Conservation (phyloP, 2,797 vertebrate species). For the Sciaenops ocellatus region DNA sequence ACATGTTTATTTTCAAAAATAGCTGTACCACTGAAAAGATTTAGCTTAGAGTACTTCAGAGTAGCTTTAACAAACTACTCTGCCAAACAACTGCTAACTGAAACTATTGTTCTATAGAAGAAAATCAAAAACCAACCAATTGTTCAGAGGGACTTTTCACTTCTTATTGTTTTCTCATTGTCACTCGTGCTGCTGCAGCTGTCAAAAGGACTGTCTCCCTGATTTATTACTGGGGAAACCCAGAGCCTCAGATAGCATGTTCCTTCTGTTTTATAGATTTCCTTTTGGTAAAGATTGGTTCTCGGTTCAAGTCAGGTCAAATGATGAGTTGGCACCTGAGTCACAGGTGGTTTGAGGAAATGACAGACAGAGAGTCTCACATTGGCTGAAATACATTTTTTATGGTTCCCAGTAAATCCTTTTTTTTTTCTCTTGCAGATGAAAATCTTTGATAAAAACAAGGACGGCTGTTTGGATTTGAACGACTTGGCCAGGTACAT, state of each 20-base stretch:
- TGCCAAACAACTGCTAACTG: not conserved
- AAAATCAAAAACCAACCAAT: not conserved
- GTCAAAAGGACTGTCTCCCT: not conserved
- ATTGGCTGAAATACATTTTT: fast-evolving
- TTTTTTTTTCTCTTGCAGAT: constrained; percentile 86
- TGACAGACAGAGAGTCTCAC: not conserved
- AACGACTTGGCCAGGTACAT: constrained; percentile 94
- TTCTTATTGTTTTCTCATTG: not conserved
- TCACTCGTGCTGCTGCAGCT: not conserved
- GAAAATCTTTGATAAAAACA: constrained; percentile 98
- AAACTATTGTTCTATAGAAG: not conserved
- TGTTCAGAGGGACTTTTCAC: not conserved
- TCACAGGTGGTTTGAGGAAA: constrained; percentile 19
- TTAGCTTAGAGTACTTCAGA: not conserved
- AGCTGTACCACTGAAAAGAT: not conserved
- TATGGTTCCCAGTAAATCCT: not conserved
- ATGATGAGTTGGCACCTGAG: not conserved
- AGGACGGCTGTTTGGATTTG: constrained; percentile 95
- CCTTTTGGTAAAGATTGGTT: constrained; percentile 28
- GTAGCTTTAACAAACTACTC: not conserved
- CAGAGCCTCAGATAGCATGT: not conserved
- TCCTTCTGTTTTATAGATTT: not conserved
- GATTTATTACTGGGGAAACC: not conserved
- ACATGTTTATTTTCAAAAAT: not conserved
- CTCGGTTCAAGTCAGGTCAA: not conserved